Evolutionary conservation across 2,797 vertebrate genomes (phyloP), one percentile per base, ranked within the genome.

Genomic region (Pachyuromys duprasi): DNA sequence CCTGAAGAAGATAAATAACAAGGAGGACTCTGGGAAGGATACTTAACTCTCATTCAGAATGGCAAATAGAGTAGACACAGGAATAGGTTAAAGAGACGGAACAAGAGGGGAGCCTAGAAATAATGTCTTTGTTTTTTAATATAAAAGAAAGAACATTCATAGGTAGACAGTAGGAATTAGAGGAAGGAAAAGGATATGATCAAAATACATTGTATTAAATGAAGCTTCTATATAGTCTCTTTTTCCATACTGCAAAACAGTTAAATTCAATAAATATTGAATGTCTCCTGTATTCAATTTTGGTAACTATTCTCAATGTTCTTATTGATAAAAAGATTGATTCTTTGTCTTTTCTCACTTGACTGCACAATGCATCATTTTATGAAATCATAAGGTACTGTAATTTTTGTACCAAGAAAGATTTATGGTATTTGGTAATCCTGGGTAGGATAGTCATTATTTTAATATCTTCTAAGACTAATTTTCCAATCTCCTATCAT

Each of bases 381-480:
- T 88, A 72, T 92, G 24, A 93, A 72, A 65, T 93, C 39, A 57
- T 92, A 90, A 93, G 93, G 11, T 84, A 72, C 75, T 76, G n/a
- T 3, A 49, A 33, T 80, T 53, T 80, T 62, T 49, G 4, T 78
- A 31, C 70, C 53, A 89, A 89, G 63, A 83, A 91, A 60, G 88
- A 83, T 62, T 78, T 93, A 83, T 93, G 9, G 15, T 3, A 55
- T 1, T 28, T 28, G 39, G 72, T 88, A 94, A 90, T 11, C 6
- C 39, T 91, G 76, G 20, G 8, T 87, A 74, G 2, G 0, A 57
- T 74, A 36, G 36, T 18, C 79, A 57, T 39, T 94, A 14, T 79
- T 97, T 95, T 91, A 95, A 84, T 95, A 93, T 93, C 92, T 97
- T 18, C 62, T 91, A 86, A 95, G 94, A 60, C 53, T 83, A 93